Evolutionary conservation across 2,888 invertebrate species (phyloP).

Genomic region (Incurvaria masculella): DNA sequence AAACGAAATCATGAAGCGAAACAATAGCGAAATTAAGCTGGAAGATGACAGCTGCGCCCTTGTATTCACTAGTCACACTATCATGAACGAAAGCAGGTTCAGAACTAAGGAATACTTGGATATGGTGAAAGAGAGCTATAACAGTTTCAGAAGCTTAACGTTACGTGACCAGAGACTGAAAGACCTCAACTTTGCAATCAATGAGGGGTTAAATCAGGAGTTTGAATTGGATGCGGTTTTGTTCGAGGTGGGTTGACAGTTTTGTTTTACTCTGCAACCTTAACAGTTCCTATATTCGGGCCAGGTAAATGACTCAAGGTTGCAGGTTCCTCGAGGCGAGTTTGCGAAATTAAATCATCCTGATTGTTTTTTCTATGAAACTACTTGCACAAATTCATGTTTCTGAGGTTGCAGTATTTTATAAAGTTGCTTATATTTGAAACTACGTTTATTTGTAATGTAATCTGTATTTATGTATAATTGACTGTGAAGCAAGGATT

Average conservation of each 20-base stretch:
- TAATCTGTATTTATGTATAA: too few species aligned
- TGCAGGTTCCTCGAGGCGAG: too few species aligned
- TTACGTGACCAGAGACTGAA: slow-evolving; percentile 44
- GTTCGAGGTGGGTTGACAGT: slow-evolving; percentile 1
- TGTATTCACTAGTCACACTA: slow-evolving; percentile 35
- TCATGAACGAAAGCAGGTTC: slow-evolving; percentile 32
- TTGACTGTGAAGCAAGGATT: too few species aligned
- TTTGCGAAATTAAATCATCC: too few species aligned
- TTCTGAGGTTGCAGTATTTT: too few species aligned
- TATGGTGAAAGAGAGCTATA: slow-evolving; percentile 46
- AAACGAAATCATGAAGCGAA: slow-evolving; percentile 38
- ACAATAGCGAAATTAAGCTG: slow-evolving; percentile 23
- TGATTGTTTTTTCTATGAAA: too few species aligned
- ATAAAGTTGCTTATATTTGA: too few species aligned
- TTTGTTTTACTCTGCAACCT: not conserved
- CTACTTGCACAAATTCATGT: too few species aligned
- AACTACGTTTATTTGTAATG: too few species aligned
- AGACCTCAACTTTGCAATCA: slow-evolving; percentile 46
- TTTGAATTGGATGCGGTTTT: slow-evolving; percentile 25
- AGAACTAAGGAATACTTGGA: slow-evolving; percentile 37
- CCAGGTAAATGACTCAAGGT: too few species aligned
- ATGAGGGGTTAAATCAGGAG: slow-evolving; percentile 44
- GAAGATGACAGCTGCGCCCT: slow-evolving; percentile 48
- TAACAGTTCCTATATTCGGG: slow-evolving; percentile 6
- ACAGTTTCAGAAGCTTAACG: slow-evolving; percentile 46